These are phyloP conservation scores for Engraulis encrasicolus DNA, from an alignment of 2,113 vertebrate genomes.

Conservation along the genomic window DNA sequence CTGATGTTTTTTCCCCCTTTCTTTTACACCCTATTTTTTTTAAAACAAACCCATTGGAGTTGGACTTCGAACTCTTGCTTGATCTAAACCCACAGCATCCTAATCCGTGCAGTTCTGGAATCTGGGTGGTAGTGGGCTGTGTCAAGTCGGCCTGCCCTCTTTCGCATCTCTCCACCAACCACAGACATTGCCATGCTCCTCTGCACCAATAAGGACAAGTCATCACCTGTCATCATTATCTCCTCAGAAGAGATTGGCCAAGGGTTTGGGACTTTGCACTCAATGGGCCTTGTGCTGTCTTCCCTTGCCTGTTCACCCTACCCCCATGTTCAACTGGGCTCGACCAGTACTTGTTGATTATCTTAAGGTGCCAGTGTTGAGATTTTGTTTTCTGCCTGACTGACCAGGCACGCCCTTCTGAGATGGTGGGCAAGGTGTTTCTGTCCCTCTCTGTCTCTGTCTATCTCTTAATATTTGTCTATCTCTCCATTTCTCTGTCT, in stretches of 20 bases:
- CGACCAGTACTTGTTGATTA: neutral
- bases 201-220: neutral
- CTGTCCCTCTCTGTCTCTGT: neutral
- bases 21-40: constrained; percentile 13
- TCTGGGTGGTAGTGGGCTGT: neutral
- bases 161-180: neutral
- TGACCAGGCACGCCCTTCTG: neutral
- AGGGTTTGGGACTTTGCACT: neutral
- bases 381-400: neutral
- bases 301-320: neutral
- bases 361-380: neutral
- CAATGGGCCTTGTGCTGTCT: neutral
- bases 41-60: constrained; percentile 8
- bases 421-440: neutral
- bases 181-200: neutral
- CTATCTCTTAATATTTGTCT: neutral
- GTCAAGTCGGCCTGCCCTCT: neutral
- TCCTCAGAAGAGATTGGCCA: neutral
- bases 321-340: neutral
- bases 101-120: neutral
- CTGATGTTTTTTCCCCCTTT: neutral
- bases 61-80: constrained; percentile 5
- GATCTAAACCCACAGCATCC: neutral
- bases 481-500: neutral
- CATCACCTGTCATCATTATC: neutral